Evolutionary conservation across 2,888 invertebrate genomes (phyloP).

Genomic region (Andrena minutula): DNA sequence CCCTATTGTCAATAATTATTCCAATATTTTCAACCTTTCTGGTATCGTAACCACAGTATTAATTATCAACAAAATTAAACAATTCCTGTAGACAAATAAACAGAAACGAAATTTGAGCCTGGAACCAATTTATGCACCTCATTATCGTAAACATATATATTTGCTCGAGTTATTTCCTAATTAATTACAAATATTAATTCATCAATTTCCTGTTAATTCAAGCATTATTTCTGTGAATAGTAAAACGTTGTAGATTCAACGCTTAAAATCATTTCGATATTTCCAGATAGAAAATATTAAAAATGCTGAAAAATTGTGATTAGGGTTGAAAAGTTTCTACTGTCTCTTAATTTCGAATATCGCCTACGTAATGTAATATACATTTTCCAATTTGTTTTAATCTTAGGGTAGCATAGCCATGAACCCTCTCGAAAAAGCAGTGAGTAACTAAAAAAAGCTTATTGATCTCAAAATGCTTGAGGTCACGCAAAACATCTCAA

Average conservation of each 20-base stretch:
- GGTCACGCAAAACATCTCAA: background rate
- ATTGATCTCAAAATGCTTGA: too few relatives aligned
- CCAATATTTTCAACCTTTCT: background rate
- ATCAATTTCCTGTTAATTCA: too few relatives aligned
- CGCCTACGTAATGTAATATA: too few relatives aligned
- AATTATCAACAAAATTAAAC: conserved; percentile 6
- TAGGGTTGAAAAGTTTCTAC: too few relatives aligned
- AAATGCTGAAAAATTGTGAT: too few relatives aligned
- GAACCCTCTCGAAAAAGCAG: too few relatives aligned
- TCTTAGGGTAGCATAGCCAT: too few relatives aligned
- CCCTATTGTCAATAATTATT: background rate
- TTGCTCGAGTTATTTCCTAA: conserved; percentile 9
- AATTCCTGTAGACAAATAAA: background rate
- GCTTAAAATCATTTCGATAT: background rate
- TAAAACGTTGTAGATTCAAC: background rate
- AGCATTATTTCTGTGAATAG: too few relatives aligned
- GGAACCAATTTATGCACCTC: background rate
- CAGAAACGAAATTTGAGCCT: too few relatives aligned
- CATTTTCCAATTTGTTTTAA: too few relatives aligned
- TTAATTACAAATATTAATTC: background rate
- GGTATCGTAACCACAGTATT: background rate
- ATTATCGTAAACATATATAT: conserved; percentile 4
- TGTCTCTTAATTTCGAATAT: too few relatives aligned
- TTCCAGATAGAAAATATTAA: background rate
- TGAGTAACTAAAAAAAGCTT: too few relatives aligned